A percentile compares a stretch with the other conserved stretches of the same genome.
Evolutionary conservation across 2,888 invertebrate genomes (phyloP).

Genomic region (Agapetus fuscipes): DNA sequence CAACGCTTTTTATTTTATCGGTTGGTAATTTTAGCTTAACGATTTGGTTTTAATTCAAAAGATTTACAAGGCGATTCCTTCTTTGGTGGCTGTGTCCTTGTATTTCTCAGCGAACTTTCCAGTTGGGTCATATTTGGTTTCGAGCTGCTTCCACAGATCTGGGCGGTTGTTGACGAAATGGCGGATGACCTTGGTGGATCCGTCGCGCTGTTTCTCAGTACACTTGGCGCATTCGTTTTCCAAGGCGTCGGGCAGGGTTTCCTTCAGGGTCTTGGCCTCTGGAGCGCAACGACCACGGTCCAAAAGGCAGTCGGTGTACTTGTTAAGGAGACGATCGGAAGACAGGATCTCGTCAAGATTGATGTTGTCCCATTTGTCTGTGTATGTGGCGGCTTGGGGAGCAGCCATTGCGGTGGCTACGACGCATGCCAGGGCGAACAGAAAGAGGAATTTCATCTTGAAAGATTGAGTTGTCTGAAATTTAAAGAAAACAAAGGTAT

Average conservation of each 20-base stretch:
- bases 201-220: conserved; percentile 44
- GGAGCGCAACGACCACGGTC: conserved; percentile 56
- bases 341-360: conserved; percentile 57
- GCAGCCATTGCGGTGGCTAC: conserved; percentile 34
- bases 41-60: not conserved
- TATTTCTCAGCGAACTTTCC: conserved; percentile 57
- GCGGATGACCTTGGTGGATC: conserved; percentile 52
- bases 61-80: not conserved
- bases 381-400: conserved; percentile 42
- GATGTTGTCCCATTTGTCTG: conserved; percentile 60
- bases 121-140: conserved; percentile 59
- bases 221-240: conserved; percentile 58
- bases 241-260: conserved; percentile 61
- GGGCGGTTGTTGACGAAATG: conserved; percentile 56
- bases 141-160: conserved; percentile 53
- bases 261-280: conserved; percentile 51
- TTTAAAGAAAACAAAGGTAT: too few species aligned
- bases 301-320: conserved; percentile 58
- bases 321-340: conserved; percentile 54
- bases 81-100: conserved; percentile 29
- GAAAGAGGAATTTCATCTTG: conserved; percentile 35
- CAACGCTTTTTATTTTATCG: too few species aligned
- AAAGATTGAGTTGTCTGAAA: conserved; percentile 1
- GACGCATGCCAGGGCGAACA: conserved; percentile 32
- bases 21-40: too few species aligned